These are phyloP conservation scores for Cremastinae sp. DNA, from an alignment of 2,888 invertebrate species.

Conservation along the genomic window DNA sequence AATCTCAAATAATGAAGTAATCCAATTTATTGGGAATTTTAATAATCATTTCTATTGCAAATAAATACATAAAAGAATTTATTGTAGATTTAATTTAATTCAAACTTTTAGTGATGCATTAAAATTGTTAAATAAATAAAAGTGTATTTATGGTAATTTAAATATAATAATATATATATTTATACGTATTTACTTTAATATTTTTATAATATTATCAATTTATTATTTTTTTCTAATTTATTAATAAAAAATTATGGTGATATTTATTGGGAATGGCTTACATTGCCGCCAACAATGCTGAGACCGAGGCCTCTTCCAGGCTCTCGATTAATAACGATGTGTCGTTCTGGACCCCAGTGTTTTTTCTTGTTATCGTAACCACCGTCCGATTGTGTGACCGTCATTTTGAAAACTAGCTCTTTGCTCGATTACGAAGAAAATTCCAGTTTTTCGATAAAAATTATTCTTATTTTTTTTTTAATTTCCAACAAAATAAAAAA, in stretches of 20 bases:
- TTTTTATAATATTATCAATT: neutral
- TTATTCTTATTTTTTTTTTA: too few species aligned
- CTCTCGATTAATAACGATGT: slow-evolving; percentile 87
- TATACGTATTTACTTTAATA: too few species aligned
- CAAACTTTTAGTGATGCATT: too few species aligned
- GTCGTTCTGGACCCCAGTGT: slow-evolving; percentile 92
- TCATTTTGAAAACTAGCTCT: slow-evolving; percentile 78
- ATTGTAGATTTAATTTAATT: too few species aligned
- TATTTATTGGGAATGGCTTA: slow-evolving; percentile 80
- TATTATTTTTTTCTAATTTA: neutral
- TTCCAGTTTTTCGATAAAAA: too few species aligned
- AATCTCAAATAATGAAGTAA: neutral
- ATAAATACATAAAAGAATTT: too few species aligned
- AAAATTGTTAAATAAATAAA: too few species aligned
- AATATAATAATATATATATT: too few species aligned
- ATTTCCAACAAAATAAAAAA: too few species aligned
- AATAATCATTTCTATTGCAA: too few species aligned
- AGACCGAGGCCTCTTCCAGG: slow-evolving; percentile 94
- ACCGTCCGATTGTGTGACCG: slow-evolving; percentile 78
- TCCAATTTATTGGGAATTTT: neutral
- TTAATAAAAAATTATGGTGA: neutral
- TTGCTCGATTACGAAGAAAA: too few species aligned
- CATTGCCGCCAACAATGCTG: slow-evolving; percentile 98
- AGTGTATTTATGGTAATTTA: too few species aligned
- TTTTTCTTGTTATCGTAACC: slow-evolving; percentile 83